Conservation (phyloP, 2,888 invertebrate genomes). For the Villa cingulata region DNA sequence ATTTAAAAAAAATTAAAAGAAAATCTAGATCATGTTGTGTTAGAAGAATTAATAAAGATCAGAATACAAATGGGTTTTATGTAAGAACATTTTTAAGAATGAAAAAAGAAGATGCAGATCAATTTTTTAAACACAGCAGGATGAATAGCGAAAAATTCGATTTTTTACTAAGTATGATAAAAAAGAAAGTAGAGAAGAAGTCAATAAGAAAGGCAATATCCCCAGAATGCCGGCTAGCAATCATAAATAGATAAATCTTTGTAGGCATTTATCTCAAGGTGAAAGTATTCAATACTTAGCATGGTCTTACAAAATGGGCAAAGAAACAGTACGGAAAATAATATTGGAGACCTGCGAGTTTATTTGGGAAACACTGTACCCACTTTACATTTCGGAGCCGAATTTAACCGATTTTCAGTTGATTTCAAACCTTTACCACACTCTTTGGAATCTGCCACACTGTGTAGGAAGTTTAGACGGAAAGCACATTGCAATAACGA, state of each 20-base stretch:
- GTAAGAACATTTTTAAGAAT: background rate
- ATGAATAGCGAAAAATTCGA: background rate
- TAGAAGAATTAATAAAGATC: background rate
- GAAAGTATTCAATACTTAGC: too few relatives aligned
- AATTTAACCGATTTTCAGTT: slow-evolving; percentile 11
- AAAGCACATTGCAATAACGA: slow-evolving; percentile 19
- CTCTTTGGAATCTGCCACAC: slow-evolving; percentile 16
- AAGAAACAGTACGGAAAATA: too few relatives aligned
- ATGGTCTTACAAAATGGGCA: too few relatives aligned
- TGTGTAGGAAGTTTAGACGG: slow-evolving; percentile 23
- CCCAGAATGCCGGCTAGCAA: background rate
- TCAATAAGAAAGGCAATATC: background rate
- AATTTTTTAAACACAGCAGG: too few relatives aligned
- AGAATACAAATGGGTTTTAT: background rate
- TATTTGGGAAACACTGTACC: slow-evolving; percentile 12
- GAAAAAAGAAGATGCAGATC: background rate
- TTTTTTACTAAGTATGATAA: background rate
- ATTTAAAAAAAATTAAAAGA: background rate
- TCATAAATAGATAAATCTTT: too few relatives aligned
- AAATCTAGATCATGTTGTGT: background rate
- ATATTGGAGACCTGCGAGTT: too few relatives aligned
- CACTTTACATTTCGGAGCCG: slow-evolving; percentile 14
- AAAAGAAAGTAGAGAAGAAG: background rate
- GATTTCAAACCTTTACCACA: slow-evolving; percentile 9
- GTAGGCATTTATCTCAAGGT: too few relatives aligned